A percentile compares a stretch with the other conserved stretches of the same genome.
phyloP scores from a whole-genome alignment of 2,797 vertebrate species.

The Antennarius maculatus region DNA sequence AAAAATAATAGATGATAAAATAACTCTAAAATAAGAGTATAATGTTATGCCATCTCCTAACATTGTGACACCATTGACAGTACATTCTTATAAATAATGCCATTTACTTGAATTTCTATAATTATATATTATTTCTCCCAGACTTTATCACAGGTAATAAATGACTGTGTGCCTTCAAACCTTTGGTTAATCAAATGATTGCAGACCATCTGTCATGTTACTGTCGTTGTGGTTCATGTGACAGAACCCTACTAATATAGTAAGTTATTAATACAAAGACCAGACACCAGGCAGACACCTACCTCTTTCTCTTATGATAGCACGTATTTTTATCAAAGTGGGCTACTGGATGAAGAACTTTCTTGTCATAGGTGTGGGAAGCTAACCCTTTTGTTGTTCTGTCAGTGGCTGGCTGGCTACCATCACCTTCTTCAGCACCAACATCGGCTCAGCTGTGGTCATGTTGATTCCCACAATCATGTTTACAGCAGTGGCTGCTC shows the following conservation, averaged over 20 bases:
- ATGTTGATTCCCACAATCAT: constrained; percentile 98
- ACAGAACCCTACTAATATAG: not conserved
- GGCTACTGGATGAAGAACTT: not conserved
- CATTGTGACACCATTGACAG: too few relatives aligned
- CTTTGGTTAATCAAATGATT: not conserved
- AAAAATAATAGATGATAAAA: too few relatives aligned
- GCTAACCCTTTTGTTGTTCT: constrained; percentile 12
- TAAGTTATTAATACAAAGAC: not conserved
- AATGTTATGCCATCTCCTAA: too few relatives aligned
- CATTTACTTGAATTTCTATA: too few relatives aligned
- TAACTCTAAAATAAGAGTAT: too few relatives aligned
- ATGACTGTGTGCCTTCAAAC: too few relatives aligned
- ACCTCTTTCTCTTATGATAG: not conserved
- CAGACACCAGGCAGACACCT: too few relatives aligned
- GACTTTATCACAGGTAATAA: too few relatives aligned
- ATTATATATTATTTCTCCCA: too few relatives aligned
- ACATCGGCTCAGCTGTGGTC: constrained; percentile 92
- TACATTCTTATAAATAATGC: too few relatives aligned
- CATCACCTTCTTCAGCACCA: constrained; percentile 96
- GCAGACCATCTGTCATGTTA: not conserved
- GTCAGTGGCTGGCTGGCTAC: constrained; percentile 96
- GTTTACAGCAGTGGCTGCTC: constrained; percentile 93
- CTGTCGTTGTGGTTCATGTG: not conserved
- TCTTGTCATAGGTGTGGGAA: not conserved
- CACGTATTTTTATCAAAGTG: too few relatives aligned